phyloP scores from a whole-genome alignment of 2,113 vertebrate species.

The Cyrtonyx montezumae region DNA sequence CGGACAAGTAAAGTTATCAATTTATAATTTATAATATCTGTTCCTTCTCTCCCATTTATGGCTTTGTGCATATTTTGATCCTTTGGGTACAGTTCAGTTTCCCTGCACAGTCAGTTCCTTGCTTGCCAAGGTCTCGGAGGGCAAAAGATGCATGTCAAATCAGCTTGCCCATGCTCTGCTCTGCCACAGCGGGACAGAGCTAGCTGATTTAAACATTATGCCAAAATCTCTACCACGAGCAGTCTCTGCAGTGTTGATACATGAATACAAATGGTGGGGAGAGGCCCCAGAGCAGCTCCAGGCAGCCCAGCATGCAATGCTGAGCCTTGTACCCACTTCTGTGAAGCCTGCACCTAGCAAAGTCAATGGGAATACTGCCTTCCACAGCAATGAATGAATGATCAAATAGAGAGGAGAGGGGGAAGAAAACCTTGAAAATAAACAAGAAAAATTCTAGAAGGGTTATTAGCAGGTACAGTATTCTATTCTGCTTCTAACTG shows the following conservation, averaged over 20 bases:
- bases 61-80: background rate
- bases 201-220: background rate
- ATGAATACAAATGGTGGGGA: background rate
- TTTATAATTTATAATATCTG: background rate
- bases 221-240: background rate
- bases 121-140: accelerated
- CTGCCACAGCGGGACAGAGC: background rate
- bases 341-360: background rate
- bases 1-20: background rate
- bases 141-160: background rate
- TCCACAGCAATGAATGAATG: background rate
- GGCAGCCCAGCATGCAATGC: accelerated
- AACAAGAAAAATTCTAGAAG: background rate
- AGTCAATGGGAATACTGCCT: background rate
- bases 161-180: background rate
- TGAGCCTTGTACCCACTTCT: background rate
- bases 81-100: background rate
- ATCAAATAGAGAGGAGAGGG: background rate
- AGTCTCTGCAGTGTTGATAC: background rate
- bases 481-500: background rate
- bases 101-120: background rate
- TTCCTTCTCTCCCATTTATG: background rate
- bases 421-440: background rate
- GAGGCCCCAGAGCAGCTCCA: background rate
- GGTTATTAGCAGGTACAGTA: background rate